Conservation (phyloP, 2,888 invertebrate species). For the Drosophila maculinotata region DNA sequence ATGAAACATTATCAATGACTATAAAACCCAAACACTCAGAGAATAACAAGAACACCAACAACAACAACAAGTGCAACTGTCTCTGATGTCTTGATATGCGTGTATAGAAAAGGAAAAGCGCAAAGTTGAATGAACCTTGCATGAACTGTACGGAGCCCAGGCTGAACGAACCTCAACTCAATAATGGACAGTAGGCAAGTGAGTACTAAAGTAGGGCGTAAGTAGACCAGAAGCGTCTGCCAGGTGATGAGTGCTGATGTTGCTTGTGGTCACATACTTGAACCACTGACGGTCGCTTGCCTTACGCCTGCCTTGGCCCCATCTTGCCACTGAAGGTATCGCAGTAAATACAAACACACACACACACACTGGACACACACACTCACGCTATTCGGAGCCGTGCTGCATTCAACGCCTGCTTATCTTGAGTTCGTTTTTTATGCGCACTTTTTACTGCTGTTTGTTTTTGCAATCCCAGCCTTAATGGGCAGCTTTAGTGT, state of each 20-base stretch:
- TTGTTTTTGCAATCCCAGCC: conserved; percentile 51
- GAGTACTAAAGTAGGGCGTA: conserved; percentile 10
- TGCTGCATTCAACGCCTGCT: conserved; percentile 63
- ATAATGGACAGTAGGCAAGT: conserved; percentile 31
- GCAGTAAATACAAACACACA: conserved; percentile 11
- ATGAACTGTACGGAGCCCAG: conserved; percentile 21
- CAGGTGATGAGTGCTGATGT: conserved; percentile 3
- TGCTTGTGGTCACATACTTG: conserved; percentile 17
- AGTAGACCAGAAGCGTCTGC: conserved; percentile 19
- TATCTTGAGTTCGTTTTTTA: conserved; percentile 55
- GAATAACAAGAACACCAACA: conserved; percentile 10
- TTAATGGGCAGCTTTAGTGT: conserved; percentile 46
- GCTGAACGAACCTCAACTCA: conserved; percentile 20
- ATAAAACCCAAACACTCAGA: conserved; percentile 8
- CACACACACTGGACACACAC: conserved; percentile 18
- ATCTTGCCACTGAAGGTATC: conserved; percentile 38
- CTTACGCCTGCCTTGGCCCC: conserved; percentile 30
- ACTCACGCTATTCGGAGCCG: conserved; percentile 29
- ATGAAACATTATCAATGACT: conserved; percentile 13
- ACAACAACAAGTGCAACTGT: conserved; percentile 39
- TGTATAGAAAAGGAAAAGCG: conserved; percentile 56
- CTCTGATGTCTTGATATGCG: conserved; percentile 26
- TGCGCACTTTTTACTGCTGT: conserved; percentile 58
- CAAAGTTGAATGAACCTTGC: conserved; percentile 68
- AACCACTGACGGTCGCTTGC: conserved; percentile 27